Base-by-base conservation (phyloP, 92 coral and sea anemone species). In the Parazoanthus swiftii region DNA sequence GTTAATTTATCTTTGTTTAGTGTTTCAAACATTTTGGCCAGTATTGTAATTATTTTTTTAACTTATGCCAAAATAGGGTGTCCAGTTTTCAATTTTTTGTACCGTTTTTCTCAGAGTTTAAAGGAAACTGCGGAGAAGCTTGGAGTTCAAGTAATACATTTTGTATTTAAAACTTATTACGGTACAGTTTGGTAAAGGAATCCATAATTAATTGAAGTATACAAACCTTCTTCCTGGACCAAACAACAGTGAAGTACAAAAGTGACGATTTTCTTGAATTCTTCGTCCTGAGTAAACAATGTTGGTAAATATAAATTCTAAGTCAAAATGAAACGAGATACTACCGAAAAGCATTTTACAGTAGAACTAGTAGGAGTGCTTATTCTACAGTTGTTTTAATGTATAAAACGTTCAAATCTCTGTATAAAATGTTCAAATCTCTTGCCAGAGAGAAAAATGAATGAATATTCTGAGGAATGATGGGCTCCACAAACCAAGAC, bases 161-260 rank as follows among this genome's bases (percentile, higher is more conserved):
- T 5, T 10, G 18, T 72, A 29, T 4, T 72, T 6, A 1, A 16
- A 3, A 38, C 5, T 38, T 35, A 37, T 75, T 75, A 37, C 9
- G 2, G 42, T 58, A 37, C 9, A 13, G 42, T 58, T 73, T 50
- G 13, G 58, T 54, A 25, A 79, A 78, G 38, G 26, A 65, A 25
- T 25, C 35, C 11, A 8, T 21, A 35, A 58, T 20, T 39, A 11
- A 68, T 8, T 51, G 25, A 15, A 16, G 21, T 15, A 54, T 6
- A 8, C n/a, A 5, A 20, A 79, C 43, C 68, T 81, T 86, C 81
- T 81, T 82, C 76, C 4, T 59, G 33, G 76, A 56, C 79, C 59
- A 76, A 77, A 72, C 84, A 75, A 65, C 85, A 63, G 76, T 89
- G 88, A n/a, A 89, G 78, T 15, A 89, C 58, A 83, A 76, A 85